Base-by-base conservation (phyloP, 92 coral and sea anemone genomes). In the Heteractis magnifica region DNA sequence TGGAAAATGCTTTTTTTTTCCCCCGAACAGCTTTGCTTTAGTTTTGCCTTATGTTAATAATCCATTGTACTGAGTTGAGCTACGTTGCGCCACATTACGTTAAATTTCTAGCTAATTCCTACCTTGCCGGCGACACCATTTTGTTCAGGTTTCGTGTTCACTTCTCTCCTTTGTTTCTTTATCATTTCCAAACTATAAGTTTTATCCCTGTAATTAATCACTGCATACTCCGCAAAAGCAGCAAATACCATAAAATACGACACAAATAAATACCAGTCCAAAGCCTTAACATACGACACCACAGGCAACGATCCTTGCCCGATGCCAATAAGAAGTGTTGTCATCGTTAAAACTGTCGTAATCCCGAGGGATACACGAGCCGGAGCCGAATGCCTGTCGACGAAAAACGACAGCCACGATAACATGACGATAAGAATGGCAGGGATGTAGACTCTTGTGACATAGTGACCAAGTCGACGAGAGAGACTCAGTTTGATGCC, bases 341-440 rank as follows among this genome's bases (percentile, higher is more conserved):
- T 94, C 98, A 94, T 94, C 16, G 98, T 94, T 20, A 94, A 86
- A 11, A 94, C 95, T 20, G 98, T 94, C 79, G 98, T 92, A 81
- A 94, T 94, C 56, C 98, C 98, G 89, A 94, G 95, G 0, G 96
- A 88, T 20, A 94, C 94, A 65, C 98, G 94, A 88, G 98, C 98
- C 52, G 98, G 98, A 6, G 96, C 94, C 89, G 94, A 92, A 75
- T 87, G 91, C 65, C 91, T 91, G 81, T 94, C 98, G 86, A 94
- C 84, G 89, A 85, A 94, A 80, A 94, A 92, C 0, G 98, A 94
- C 6, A 94, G 77, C 98, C 98, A 94, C 75, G 98, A 94, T 19
- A 94, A 74, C 73, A 90, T 75, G 50, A 92, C 96, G 51, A 94
- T 89, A n/a, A 94, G 81, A 16, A 89, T 86, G 1, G 98, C 93